Conservation (phyloP, 35 echinoderm and acorn worm genomes). For the Antedon bifida region DNA sequence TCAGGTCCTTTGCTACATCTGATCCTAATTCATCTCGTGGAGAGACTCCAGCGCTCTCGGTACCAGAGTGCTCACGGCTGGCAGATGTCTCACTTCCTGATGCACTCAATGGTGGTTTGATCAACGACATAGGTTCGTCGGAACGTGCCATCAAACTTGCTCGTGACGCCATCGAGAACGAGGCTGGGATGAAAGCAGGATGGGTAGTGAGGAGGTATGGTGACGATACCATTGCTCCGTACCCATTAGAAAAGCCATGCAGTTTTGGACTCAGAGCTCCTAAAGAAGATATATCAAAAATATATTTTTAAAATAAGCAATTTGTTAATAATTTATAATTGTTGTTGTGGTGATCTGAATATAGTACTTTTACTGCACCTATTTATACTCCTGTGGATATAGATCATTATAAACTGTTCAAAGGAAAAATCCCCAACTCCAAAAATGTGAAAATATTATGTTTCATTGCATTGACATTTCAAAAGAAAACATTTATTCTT, state of each 20-base stretch:
- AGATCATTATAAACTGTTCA: no score
- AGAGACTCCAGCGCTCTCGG: constrained; percentile 32
- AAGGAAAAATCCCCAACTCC: no score
- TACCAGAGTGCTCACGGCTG: constrained; percentile 25
- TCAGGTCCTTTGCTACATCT: neutral
- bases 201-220: constrained; percentile 89
- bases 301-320: no score
- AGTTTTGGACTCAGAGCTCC: neutral
- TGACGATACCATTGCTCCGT: constrained; percentile 49
- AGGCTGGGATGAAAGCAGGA: constrained; percentile 67
- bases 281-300: neutral
- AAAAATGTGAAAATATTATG: no score
- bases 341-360: no score
- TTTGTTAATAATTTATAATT: no score
- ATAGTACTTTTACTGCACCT: no score
- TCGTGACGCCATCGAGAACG: constrained; percentile 57
- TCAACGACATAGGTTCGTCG: neutral
- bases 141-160: constrained; percentile 31
- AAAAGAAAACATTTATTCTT: neutral
- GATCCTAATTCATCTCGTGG: constrained; percentile 13
- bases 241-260: constrained; percentile 30
- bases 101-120: neutral
- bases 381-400: no score
- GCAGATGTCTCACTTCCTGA: constrained; percentile 24
- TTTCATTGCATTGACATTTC: neutral